Percentiles rank a stretch among this genome's conserved stretches.
These are phyloP conservation scores for Malurus alboscapulatus DNA, from an alignment of 2,113 vertebrate species.

Conservation along the genomic window DNA sequence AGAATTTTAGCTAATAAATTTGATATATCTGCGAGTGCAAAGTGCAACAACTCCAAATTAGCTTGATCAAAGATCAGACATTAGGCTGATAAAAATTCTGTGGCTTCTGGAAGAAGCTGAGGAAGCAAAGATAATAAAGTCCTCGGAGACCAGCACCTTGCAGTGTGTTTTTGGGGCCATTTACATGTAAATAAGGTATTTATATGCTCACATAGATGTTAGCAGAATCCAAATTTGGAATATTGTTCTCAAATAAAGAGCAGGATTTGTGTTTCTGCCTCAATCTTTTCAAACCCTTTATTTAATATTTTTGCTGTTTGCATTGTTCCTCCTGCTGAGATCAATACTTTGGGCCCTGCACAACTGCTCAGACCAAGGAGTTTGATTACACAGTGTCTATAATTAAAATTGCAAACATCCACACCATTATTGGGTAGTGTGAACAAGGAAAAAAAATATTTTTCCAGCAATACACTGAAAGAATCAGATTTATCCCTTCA, in stretches of 20 bases:
- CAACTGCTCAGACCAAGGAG: background rate
- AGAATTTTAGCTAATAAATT: conserved; percentile 69
- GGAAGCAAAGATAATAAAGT: background rate
- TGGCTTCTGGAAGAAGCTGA: conserved; percentile 23
- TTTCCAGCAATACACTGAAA: background rate
- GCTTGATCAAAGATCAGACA: conserved; percentile 67
- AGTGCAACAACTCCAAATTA: conserved; percentile 72
- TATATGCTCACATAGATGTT: conserved; percentile 46
- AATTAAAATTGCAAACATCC: background rate
- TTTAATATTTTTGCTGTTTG: background rate
- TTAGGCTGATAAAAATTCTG: conserved; percentile 70
- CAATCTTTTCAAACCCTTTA: background rate
- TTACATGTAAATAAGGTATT: conserved; percentile 63
- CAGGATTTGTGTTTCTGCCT: background rate
- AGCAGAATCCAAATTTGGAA: conserved; percentile 36
- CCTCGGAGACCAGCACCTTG: conserved; percentile 21
- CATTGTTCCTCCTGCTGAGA: background rate
- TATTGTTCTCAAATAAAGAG: conserved; percentile 26
- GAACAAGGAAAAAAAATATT: background rate
- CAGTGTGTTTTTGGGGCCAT: conserved; percentile 36
- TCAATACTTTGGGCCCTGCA: background rate
- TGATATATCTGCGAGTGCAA: conserved; percentile 50
- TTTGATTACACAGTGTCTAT: background rate
- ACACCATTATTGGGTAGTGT: fast-evolving
- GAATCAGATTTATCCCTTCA: background rate